A percentile compares a stretch with the other conserved stretches of the same genome.
These are phyloP conservation scores for Drosophila colorata DNA, from an alignment of 2,888 invertebrate species.

Conservation along the genomic window DNA sequence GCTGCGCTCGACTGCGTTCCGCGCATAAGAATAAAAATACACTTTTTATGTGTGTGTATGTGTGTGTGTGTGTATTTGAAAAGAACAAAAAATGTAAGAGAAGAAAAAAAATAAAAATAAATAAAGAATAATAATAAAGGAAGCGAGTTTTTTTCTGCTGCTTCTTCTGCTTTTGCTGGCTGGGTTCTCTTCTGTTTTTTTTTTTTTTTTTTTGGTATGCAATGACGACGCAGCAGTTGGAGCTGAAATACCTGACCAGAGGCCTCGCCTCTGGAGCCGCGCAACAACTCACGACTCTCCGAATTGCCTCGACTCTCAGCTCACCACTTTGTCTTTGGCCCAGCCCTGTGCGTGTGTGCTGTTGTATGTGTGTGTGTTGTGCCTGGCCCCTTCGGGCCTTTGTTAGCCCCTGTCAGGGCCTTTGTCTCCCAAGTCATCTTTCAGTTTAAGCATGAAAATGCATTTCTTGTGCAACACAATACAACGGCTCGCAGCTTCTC, in stretches of 20 bases:
- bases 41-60: conserved; percentile 29
- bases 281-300: conserved; percentile 31
- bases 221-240: conserved; percentile 34
- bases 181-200: conserved; percentile 11
- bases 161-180: conserved; percentile 15
- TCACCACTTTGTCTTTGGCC: conserved; percentile 44
- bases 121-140: conserved; percentile 66
- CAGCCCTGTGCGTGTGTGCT: conserved; percentile 45
- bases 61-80: conserved; percentile 61
- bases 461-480: conserved; percentile 48
- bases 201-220: conserved; percentile 61
- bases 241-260: conserved; percentile 62
- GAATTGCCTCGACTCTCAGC: conserved; percentile 2
- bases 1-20: conserved; percentile 65
- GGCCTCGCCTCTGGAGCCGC: conserved; percentile 42
- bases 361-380: conserved; percentile 29
- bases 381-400: conserved; percentile 43
- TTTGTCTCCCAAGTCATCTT: conserved; percentile 49
- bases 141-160: conserved; percentile 50
- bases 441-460: conserved; percentile 65
- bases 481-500: conserved; percentile 14
- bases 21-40: conserved; percentile 68
- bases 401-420: conserved; percentile 39
- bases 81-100: conserved; percentile 46
- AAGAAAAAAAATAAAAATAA: conserved; percentile 45